Conservation (phyloP, 2,888 invertebrate genomes). For the Nebria brevicollis region DNA sequence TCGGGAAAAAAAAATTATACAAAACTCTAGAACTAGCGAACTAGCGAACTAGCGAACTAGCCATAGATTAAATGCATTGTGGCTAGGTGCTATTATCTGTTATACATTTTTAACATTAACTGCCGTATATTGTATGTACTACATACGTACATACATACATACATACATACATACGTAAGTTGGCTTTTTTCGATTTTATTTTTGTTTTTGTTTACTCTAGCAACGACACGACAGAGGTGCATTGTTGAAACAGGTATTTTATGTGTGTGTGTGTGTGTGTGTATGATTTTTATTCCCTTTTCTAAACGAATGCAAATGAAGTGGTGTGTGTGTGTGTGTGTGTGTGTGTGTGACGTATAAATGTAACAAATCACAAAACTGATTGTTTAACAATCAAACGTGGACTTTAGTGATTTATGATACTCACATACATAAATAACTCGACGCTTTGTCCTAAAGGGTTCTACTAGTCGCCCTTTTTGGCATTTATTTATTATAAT, state of each 20-base stretch:
- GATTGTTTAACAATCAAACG: neutral
- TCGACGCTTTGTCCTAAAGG: neutral
- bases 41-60: neutral
- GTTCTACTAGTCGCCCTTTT: neutral
- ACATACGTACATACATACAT: no score
- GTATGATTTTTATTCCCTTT: neutral
- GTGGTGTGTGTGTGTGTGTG: neutral
- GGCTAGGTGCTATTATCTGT: neutral
- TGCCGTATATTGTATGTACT: neutral
- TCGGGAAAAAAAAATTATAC: neutral
- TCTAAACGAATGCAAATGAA: neutral
- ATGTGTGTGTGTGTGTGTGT: neutral
- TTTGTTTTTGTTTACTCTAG: neutral
- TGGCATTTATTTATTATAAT: neutral
- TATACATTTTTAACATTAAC: neutral
- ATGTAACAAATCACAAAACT: neutral
- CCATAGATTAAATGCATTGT: neutral
- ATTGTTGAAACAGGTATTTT: conserved; percentile 1
- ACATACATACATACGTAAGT: neutral
- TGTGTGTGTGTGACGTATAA: neutral
- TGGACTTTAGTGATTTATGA: neutral
- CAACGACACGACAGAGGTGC: neutral
- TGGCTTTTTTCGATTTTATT: neutral
- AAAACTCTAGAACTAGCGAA: neutral
- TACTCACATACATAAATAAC: neutral